Base-by-base conservation (phyloP, 2,888 invertebrate species). In the Euspilapteryx auroguttella region DNA sequence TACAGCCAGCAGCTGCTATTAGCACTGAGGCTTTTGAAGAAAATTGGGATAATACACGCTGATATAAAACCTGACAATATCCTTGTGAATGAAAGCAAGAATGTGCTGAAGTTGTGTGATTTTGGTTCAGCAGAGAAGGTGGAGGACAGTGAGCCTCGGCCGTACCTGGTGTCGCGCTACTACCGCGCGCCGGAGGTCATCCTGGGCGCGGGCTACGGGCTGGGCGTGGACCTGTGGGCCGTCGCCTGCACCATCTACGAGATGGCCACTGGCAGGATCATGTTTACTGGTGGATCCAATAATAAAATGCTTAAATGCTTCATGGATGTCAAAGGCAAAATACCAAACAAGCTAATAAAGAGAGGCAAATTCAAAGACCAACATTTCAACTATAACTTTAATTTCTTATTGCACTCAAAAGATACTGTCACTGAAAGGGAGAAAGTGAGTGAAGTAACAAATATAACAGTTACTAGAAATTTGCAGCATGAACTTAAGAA, bases 51-150 rank as follows among this genome's bases (percentile, higher is more conserved):
- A 41, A 75, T 99, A 29, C 99, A 99, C 78, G 97, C 96, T 47
- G 99, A 99, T 65, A 95, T 99, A 45, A 99, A 99, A 64, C 99
- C 99, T 8, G 99, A 99, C 59, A 99, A 99, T 63, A 98, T 99
- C 64, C 79, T 99, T 64, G 97, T 99, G 10, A 97, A 95, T 75
- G 97, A 98, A 62, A 94, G 89, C 54, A 98, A 99, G 69, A 79
- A 95, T 54, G 83, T 94, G 32, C 65, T 99, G 45, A 99, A 99
- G 68, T 73, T 99, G 25, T 99, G 99, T 68, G 99, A 99, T 80
- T 99, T 99, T 78, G 99, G 99, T 12, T 98, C 98, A 3, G 96
- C 98, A 5, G 88, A 90, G 8, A 88, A 90, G 53, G 85, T 90
- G 12, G 87, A 87, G 42, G 96, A 98, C 44, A 94, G 93, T 71